Evolutionary conservation across 2,888 invertebrate genomes (phyloP).

Genomic region (Anodontia alba): DNA sequence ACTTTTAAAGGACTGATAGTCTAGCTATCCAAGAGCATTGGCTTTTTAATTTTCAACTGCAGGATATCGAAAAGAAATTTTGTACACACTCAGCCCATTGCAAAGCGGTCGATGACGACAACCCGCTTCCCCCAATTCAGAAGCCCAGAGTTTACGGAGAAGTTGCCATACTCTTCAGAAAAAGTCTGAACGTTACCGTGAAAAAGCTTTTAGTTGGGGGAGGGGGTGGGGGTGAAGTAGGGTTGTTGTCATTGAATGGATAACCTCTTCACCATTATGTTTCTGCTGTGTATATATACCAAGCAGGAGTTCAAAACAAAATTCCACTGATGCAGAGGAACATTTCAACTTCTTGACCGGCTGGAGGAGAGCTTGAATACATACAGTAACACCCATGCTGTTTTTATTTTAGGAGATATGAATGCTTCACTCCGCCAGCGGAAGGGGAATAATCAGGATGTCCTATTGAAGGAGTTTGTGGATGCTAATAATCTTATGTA

Average conservation of each 20-base stretch:
- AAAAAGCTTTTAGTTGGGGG: not conserved
- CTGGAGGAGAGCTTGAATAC: not conserved
- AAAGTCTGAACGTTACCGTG: not conserved
- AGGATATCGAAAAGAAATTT: not conserved
- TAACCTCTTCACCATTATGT: not conserved
- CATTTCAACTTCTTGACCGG: not conserved
- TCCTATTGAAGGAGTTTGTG: not conserved
- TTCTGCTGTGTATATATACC: not conserved
- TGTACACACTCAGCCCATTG: not conserved
- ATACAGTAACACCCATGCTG: not conserved
- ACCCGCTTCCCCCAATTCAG: not conserved
- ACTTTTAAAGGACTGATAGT: not conserved
- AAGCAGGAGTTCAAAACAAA: not conserved
- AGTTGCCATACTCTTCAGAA: not conserved
- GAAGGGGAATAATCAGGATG: not conserved
- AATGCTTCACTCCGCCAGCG: not conserved
- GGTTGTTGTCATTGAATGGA: not conserved
- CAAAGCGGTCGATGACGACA: not conserved
- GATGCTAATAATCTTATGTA: not conserved
- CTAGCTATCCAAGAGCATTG: not conserved
- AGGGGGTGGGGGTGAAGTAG: not conserved
- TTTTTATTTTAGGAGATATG: not conserved
- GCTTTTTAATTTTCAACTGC: not conserved
- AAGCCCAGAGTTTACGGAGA: not conserved
- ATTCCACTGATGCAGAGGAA: not conserved